phyloP scores from a whole-genome alignment of 2,888 invertebrate species.

The Cantharis rufa region DNA sequence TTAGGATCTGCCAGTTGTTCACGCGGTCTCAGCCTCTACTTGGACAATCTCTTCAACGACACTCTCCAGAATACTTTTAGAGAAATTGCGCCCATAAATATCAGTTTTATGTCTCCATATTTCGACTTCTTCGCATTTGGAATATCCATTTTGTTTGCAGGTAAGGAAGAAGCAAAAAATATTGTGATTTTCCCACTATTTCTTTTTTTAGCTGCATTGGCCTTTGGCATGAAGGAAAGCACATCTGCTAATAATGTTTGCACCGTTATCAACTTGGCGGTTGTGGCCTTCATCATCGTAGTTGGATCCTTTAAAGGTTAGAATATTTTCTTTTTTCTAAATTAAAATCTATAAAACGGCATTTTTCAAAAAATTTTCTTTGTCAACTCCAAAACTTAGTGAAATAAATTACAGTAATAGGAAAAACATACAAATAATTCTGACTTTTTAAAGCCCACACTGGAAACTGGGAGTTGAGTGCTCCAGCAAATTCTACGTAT shows the following conservation, averaged over 20 bases:
- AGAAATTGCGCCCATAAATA: conserved; percentile 67
- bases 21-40: conserved; percentile 75
- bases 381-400: too few relatives aligned
- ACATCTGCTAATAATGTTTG: conserved; percentile 85
- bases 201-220: conserved; percentile 72
- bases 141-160: conserved; percentile 70
- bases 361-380: too few relatives aligned
- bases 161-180: conserved; percentile 67
- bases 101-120: conserved; percentile 69
- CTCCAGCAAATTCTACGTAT: not conserved
- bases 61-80: conserved; percentile 67
- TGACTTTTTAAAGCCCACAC: not conserved
- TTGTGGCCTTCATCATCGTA: conserved; percentile 82
- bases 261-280: conserved; percentile 78
- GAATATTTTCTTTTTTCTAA: too few relatives aligned
- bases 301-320: conserved; percentile 72
- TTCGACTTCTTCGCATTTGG: conserved; percentile 78
- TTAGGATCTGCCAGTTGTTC: conserved; percentile 81
- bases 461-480: not conserved
- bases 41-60: conserved; percentile 70
- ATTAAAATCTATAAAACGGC: too few relatives aligned
- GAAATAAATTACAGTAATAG: too few relatives aligned
- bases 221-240: conserved; percentile 87
- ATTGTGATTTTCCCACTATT: conserved; percentile 77
- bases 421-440: too few relatives aligned